phyloP scores from a whole-genome alignment of 2,888 invertebrate genomes.

The Maniola hyperantus region DNA sequence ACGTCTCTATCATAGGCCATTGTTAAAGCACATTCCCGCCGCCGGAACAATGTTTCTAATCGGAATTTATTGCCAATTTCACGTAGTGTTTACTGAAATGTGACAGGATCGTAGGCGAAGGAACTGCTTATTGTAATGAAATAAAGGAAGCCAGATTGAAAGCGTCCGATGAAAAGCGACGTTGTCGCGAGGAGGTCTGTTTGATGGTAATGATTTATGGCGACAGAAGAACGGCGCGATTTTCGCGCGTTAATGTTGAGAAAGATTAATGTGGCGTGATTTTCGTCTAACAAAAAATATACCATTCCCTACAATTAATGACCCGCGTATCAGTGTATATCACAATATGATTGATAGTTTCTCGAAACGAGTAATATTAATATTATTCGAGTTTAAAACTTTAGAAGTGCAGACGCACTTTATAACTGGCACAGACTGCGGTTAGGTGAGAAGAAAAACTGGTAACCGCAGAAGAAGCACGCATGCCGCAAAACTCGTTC shows the following conservation, averaged over 20 bases:
- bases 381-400: conserved; percentile 17
- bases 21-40: conserved; percentile 62
- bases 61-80: conserved; percentile 80
- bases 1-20: conserved; percentile 63
- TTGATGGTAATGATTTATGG: conserved; percentile 81
- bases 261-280: conserved; percentile 73
- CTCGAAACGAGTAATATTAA: conserved; percentile 21
- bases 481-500: conserved; percentile 62
- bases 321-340: conserved; percentile 12
- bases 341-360: conserved; percentile 21
- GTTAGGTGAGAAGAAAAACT: conserved; percentile 64
- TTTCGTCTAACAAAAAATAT: conserved; percentile 62
- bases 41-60: conserved; percentile 67
- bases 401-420: conserved; percentile 39
- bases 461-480: conserved; percentile 60
- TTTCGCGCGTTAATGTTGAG: conserved; percentile 71
- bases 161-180: conserved; percentile 76
- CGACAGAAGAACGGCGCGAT: conserved; percentile 72
- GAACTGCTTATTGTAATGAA: conserved; percentile 80
- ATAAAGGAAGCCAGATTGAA: conserved; percentile 80
- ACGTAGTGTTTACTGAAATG: conserved; percentile 77
- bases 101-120: conserved; percentile 76
- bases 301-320: conserved; percentile 48
- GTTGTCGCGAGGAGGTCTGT: conserved; percentile 58
- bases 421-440: conserved; percentile 62